phyloP scores from a whole-genome alignment of 2,797 vertebrate genomes.

The Alosa sapidissima region DNA sequence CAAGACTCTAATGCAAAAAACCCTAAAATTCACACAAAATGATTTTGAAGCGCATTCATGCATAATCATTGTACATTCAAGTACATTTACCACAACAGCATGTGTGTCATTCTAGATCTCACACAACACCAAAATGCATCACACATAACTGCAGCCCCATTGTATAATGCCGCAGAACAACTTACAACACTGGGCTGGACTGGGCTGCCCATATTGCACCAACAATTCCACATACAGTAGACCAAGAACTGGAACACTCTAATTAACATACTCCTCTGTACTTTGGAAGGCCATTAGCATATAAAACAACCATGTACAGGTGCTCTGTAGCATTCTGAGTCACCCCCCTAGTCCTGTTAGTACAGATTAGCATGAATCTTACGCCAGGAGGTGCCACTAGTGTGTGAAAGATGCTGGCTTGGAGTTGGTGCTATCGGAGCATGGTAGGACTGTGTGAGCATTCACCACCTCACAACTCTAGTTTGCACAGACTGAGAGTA shows the following conservation, averaged over 20 bases:
- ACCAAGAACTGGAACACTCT: neutral
- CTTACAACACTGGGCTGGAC: neutral
- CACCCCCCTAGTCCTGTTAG: neutral
- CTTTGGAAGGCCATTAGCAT: neutral
- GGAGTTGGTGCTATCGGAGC: neutral
- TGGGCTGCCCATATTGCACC: neutral
- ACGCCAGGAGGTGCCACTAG: neutral
- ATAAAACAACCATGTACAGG: neutral
- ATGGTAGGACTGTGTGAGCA: neutral
- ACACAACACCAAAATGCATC: neutral
- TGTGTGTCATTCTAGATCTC: neutral
- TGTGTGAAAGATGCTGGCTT: neutral
- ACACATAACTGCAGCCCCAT: neutral
- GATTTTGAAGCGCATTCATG: neutral
- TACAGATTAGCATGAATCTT: neutral
- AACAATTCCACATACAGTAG: neutral
- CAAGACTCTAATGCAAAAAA: neutral
- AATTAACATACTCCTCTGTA: neutral
- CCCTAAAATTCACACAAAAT: neutral
- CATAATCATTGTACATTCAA: neutral
- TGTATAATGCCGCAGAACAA: neutral
- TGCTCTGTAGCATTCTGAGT: neutral
- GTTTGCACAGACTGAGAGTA: neutral
- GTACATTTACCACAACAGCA: neutral
- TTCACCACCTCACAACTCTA: neutral